phyloP scores from a whole-genome alignment of 2,888 invertebrate species.

The Patella pellucida region DNA sequence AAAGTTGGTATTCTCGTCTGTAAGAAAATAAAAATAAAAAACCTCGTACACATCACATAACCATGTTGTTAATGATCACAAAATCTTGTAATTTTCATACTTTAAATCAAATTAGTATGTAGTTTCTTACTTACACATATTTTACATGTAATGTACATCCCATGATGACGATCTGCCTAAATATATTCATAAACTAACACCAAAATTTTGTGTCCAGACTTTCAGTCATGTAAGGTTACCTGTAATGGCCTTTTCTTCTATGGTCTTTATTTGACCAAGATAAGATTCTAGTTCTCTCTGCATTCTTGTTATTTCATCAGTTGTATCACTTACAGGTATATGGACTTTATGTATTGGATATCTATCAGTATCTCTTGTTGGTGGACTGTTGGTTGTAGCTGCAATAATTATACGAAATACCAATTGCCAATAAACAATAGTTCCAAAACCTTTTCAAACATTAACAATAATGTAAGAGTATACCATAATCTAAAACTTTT shows the following conservation, averaged over 20 bases:
- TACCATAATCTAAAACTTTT: no score
- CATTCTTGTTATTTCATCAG: constrained; percentile 55
- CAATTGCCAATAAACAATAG: no score
- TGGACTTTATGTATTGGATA: constrained; percentile 42
- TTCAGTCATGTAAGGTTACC: constrained; percentile 31
- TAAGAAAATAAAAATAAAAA: constrained; percentile 12
- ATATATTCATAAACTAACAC: not conserved
- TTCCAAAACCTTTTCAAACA: no score
- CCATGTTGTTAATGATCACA: not conserved
- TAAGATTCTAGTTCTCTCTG: constrained; percentile 60
- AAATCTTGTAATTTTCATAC: not conserved
- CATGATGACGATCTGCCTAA: not conserved
- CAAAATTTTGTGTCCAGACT: not conserved
- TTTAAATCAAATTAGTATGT: not conserved
- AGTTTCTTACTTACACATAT: not conserved
- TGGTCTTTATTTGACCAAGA: constrained; percentile 56
- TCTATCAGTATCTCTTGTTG: constrained; percentile 53
- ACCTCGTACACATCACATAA: constrained; percentile 22
- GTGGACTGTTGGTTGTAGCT: constrained; percentile 59
- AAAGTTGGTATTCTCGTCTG: constrained; percentile 45
- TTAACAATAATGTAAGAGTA: no score
- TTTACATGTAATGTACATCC: not conserved
- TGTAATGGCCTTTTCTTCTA: constrained; percentile 53
- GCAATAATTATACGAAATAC: not conserved
- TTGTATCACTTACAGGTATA: constrained; percentile 35